Base-by-base conservation (phyloP, 2,113 vertebrate species). In the Dendrocopos noguchii region DNA sequence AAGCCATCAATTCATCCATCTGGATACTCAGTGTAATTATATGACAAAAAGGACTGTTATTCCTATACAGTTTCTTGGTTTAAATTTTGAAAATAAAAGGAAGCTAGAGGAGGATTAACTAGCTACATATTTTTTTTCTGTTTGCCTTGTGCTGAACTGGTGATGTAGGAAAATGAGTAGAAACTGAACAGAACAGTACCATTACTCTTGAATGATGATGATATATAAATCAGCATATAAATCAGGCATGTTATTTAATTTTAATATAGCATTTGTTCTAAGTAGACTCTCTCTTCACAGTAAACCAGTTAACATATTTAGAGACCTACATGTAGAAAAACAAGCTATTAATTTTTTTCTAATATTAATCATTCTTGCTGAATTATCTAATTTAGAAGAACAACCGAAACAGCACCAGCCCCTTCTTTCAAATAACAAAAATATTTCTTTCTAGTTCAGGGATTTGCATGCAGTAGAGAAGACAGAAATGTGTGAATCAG, bases 291-390 rank as follows among this genome's bases (percentile, higher is more conserved):
- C 31, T 72, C 34, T 84, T 88, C 79, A 91, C 47, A 83, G 34
- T 57, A 94, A 88, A 90, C 31, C 5, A 88, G 81, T 65, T 52
- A 87, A 53, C 34, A 33, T 82, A 81, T 89, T 84, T 93, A 78
- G 29, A 77, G n/a, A 61, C 14, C 18, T 81, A 72, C 28, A 55
- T 22, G 18, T 73, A 78, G 59, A 79, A 93, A 90, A 91, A 6
- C 25, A 90, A 79, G 25, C n/a, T 84, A 68, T n/a, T 87, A 71
- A 57, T 81, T 50, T 88, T 88, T 75, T 90, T 70, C 70, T 76
- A 50, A 4, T 67, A 81, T 90, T 92, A 88, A 76, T 78, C 53
- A 73, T 90, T 88, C 34, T 71, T 84, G 15, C 4, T 91, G 25
- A 20, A 86, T 87, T 84, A 86, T 76, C 42, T 87, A 75, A 71